These are phyloP conservation scores for Punctoribates punctum DNA, from an alignment of 2,888 invertebrate species.

Conservation along the genomic window DNA sequence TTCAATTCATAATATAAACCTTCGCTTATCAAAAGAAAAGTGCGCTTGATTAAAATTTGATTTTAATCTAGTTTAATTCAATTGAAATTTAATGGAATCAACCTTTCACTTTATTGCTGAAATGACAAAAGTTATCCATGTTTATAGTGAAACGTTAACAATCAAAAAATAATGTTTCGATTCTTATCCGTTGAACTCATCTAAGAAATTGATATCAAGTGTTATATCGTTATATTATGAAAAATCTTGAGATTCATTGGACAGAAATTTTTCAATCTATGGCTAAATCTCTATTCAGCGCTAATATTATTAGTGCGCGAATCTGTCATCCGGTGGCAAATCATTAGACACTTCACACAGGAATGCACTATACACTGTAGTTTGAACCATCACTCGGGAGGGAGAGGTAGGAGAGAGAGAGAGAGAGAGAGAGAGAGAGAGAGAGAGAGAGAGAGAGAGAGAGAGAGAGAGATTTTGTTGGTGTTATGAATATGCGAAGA, in stretches of 20 bases:
- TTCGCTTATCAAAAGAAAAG: no score
- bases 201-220: no score
- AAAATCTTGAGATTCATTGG: background rate
- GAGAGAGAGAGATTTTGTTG: slow-evolving; percentile 15
- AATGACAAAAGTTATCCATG: no score
- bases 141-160: no score
- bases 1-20: background rate
- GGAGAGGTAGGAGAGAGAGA: background rate
- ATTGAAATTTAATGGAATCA: no score
- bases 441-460: slow-evolving; percentile 17
- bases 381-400: background rate
- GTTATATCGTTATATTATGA: no score
- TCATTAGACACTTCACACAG: slow-evolving; percentile 27
- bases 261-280: slow-evolving; percentile 8
- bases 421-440: slow-evolving; percentile 19
- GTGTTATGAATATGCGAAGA: slow-evolving; percentile 13
- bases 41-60: no score
- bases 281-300: slow-evolving; percentile 7
- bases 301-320: slow-evolving; percentile 7
- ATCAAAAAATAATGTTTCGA: no score
- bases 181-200: no score
- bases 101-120: no score
- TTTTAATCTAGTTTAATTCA: no score
- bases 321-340: slow-evolving; percentile 30
- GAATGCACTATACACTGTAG: slow-evolving; percentile 7